Conservation (phyloP, 1,140 invertebrate genomes). For the Acromyrmex charruanus region DNA sequence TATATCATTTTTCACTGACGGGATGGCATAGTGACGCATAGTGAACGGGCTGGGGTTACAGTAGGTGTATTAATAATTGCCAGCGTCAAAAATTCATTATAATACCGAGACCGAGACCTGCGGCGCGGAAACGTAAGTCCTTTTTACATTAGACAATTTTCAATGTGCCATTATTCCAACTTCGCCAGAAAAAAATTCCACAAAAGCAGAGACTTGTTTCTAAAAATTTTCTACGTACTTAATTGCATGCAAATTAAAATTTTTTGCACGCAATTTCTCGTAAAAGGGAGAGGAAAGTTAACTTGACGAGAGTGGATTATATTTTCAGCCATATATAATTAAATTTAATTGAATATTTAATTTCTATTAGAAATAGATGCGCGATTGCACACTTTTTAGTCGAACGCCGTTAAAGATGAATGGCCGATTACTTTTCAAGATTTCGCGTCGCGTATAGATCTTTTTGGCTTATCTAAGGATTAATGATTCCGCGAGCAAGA, state of each 20-base stretch:
- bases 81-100: conserved; percentile 30
- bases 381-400: neutral
- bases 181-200: conserved; percentile 1
- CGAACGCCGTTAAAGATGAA: neutral
- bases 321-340: neutral
- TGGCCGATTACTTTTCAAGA: neutral
- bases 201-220: neutral
- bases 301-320: neutral
- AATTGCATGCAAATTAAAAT: conserved; percentile 18
- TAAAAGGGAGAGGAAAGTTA: neutral
- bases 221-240: conserved; percentile 14
- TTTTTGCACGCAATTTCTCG: conserved; percentile 16
- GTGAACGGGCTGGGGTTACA: neutral
- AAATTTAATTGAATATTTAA: conserved; percentile 20
- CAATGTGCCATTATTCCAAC: conserved; percentile 7
- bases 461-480: conserved; percentile 37
- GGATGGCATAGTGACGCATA: conserved; percentile 35
- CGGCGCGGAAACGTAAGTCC: neutral
- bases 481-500: conserved; percentile 8
- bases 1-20: conserved; percentile 53
- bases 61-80: conserved; percentile 51
- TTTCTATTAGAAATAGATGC: neutral
- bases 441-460: neutral
- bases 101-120: neutral
- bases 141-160: conserved; percentile 4